Percentiles rank a stretch among this genome's conserved stretches.
Conservation (phyloP, 2,797 vertebrate species). For the Galaxias olidus region DNA sequence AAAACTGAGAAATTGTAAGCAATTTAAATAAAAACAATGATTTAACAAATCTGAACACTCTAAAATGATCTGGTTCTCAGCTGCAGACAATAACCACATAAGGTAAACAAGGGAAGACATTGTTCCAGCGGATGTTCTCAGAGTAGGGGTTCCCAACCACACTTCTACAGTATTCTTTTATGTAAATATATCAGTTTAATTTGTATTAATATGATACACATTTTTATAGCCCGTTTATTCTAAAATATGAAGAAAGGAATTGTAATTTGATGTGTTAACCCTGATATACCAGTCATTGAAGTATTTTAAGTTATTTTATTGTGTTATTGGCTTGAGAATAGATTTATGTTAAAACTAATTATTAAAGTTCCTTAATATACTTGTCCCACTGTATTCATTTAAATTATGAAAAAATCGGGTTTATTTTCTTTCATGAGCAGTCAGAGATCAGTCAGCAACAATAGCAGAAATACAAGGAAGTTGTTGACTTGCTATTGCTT, state of each 20-base stretch:
- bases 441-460: constrained; percentile 39
- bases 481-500: constrained; percentile 58
- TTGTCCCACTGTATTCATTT: constrained; percentile 72
- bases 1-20: constrained; percentile 28
- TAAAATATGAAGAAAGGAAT: no score
- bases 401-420: constrained; percentile 75
- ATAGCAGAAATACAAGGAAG: constrained; percentile 33
- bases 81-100: constrained; percentile 20
- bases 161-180: no score
- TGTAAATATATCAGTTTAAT: no score
- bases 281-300: no score
- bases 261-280: no score
- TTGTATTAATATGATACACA: no score
- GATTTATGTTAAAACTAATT: constrained; percentile 74
- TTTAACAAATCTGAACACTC: constrained; percentile 17
- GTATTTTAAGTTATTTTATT: neutral
- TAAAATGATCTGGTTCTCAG: constrained; percentile 1
- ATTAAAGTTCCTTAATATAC: constrained; percentile 72
- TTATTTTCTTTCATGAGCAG: constrained; percentile 40
- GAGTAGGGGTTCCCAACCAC: neutral
- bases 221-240: no score
- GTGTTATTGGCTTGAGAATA: constrained; percentile 58
- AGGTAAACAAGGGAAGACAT: constrained; percentile 34
- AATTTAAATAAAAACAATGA: constrained; percentile 26
- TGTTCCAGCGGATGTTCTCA: neutral